These are phyloP conservation scores for Silurus lanzhouensis DNA, from an alignment of 2,797 vertebrate genomes.

Conservation along the genomic window DNA sequence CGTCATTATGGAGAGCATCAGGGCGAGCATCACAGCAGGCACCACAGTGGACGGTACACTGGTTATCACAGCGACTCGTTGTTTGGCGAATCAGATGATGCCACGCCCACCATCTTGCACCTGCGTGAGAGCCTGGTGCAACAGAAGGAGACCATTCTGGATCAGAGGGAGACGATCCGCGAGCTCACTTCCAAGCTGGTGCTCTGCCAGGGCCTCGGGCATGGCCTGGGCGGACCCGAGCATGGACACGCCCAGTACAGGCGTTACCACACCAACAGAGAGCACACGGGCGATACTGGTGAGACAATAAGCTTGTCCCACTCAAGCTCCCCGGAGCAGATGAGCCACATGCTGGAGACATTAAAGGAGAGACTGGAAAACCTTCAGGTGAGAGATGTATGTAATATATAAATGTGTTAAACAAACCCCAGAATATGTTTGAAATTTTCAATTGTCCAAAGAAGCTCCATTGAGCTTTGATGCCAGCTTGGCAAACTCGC, in stretches of 20 bases:
- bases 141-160: conserved; percentile 72
- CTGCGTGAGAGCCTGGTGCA: conserved; percentile 72
- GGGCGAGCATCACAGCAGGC: background rate
- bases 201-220: conserved; percentile 66
- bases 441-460: too few species aligned
- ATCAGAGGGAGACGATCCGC: conserved; percentile 71
- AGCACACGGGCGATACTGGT: conserved; percentile 56
- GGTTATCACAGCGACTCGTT: conserved; percentile 69
- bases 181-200: conserved; percentile 72
- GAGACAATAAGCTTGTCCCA: conserved; percentile 66
- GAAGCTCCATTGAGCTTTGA: too few species aligned
- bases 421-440: too few species aligned
- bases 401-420: too few species aligned
- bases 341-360: conserved; percentile 71
- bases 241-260: conserved; percentile 50
- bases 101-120: conserved; percentile 70
- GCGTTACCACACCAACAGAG: conserved; percentile 64
- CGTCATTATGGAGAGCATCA: background rate
- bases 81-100: conserved; percentile 75
- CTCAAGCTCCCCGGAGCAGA: conserved; percentile 72
- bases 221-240: conserved; percentile 48
- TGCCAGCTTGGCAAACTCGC: too few species aligned
- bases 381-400: conserved; percentile 66
- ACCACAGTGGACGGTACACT: conserved; percentile 33
- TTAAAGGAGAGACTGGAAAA: conserved; percentile 70